Conservation (phyloP, 2,113 vertebrate genomes). For the Procavia capensis region DNA sequence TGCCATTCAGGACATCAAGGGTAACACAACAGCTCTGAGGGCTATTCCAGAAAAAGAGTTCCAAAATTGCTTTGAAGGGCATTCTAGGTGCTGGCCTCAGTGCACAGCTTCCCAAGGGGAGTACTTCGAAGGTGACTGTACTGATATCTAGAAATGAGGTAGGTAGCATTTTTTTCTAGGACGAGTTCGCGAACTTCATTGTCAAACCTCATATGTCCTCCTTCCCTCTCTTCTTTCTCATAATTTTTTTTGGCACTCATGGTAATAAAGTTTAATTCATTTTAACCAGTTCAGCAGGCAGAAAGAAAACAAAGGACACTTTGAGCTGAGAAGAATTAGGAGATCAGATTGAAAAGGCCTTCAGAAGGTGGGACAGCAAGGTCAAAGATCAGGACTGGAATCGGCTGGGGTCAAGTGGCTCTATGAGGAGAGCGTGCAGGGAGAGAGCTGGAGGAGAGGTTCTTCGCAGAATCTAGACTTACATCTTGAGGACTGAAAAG, state of each 20-base stretch:
- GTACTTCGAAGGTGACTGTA: no score
- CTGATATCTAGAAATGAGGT: no score
- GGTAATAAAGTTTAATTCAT: slow-evolving; percentile 8
- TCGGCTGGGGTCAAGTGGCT: neutral
- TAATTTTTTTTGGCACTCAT: neutral
- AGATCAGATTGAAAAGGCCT: neutral
- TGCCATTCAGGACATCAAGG: no score
- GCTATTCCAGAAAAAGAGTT: no score
- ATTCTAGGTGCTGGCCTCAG: no score
- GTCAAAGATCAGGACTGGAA: neutral
- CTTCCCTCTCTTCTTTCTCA: neutral
- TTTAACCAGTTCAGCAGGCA: neutral
- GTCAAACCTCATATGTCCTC: no score
- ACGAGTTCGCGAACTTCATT: no score
- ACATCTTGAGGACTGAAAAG: neutral
- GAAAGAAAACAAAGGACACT: neutral
- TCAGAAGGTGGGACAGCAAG: neutral
- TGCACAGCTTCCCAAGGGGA: no score
- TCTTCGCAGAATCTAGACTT: neutral
- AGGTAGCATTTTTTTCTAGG: no score
- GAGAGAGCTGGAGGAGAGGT: neutral
- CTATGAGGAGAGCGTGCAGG: neutral
- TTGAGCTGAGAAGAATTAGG: neutral
- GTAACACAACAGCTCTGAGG: no score
- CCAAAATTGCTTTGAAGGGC: no score